A percentile compares a stretch with the other conserved stretches of the same genome.
Evolutionary conservation across 2,113 vertebrate genomes (phyloP).

Genomic region (Dicaeum eximium): DNA sequence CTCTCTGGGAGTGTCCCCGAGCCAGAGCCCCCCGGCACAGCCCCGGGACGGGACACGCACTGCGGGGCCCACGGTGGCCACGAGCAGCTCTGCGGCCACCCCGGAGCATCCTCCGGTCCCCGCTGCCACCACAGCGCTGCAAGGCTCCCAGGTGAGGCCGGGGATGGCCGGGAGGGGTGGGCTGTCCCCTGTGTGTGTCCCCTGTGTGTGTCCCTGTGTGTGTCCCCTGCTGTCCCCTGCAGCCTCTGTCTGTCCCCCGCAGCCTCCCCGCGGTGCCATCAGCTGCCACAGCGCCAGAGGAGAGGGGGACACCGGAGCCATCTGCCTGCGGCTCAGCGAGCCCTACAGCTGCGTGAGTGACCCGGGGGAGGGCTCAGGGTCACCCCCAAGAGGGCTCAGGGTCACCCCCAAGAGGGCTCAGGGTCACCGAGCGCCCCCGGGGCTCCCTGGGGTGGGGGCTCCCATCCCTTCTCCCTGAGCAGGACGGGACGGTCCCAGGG

Average conservation of each 20-base stretch:
- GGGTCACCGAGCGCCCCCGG: accelerated
- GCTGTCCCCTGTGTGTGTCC: too few species aligned
- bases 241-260: neutral
- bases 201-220: too few species aligned
- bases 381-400: too few species aligned
- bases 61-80: accelerated
- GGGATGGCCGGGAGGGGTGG: neutral
- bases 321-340: conserved; percentile 66
- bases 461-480: neutral
- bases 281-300: conserved; percentile 31
- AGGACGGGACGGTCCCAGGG: neutral
- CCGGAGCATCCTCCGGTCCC: accelerated
- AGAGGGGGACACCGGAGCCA: neutral
- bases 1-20: accelerated
- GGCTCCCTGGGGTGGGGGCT: too few species aligned
- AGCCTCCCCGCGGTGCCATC: conserved; percentile 7
- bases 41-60: accelerated
- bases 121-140: accelerated
- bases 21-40: accelerated
- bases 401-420: too few species aligned
- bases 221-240: too few species aligned
- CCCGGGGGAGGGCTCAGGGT: too few species aligned
- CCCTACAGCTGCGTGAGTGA: conserved; percentile 71
- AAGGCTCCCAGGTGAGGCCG: neutral
- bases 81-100: neutral